Evolutionary conservation across 2,113 vertebrate species (phyloP).

Genomic region (Ammodytes marinus): DNA sequence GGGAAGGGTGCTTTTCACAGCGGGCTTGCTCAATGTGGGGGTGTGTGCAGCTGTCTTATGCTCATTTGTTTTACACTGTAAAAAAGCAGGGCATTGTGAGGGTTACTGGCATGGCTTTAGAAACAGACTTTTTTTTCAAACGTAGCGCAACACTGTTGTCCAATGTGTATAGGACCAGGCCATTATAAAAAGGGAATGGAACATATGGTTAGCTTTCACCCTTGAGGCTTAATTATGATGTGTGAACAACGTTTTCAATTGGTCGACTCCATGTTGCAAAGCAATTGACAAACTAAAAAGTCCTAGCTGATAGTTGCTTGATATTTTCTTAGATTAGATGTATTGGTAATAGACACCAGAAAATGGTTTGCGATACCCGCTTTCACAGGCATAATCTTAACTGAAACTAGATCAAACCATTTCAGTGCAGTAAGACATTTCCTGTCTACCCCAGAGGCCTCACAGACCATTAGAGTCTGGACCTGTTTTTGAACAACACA

Average conservation of each 20-base stretch:
- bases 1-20: conserved; percentile 46
- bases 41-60: conserved; percentile 21
- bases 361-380: not conserved
- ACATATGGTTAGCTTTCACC: conserved; percentile 9
- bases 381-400: not conserved
- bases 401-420: conserved; percentile 10
- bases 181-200: conserved; percentile 24
- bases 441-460: not conserved
- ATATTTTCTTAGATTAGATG: not conserved
- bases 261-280: not conserved
- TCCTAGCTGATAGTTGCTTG: not conserved
- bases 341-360: not conserved
- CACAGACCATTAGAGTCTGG: conserved; percentile 30
- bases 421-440: not conserved
- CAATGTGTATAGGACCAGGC: not conserved
- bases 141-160: not conserved
- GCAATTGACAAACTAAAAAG: conserved; percentile 11
- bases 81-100: conserved; percentile 17
- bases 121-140: not conserved
- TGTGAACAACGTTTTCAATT: not conserved
- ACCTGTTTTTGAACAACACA: conserved; percentile 43
- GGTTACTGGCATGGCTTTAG: conserved; percentile 15
- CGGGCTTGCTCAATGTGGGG: not conserved
- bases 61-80: conserved; percentile 39
- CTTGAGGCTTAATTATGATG: conserved; percentile 24